Percentiles rank a stretch among this genome's conserved stretches.
Evolutionary conservation across 2,113 vertebrate genomes (phyloP).

Genomic region (Probosciger aterrimus): DNA sequence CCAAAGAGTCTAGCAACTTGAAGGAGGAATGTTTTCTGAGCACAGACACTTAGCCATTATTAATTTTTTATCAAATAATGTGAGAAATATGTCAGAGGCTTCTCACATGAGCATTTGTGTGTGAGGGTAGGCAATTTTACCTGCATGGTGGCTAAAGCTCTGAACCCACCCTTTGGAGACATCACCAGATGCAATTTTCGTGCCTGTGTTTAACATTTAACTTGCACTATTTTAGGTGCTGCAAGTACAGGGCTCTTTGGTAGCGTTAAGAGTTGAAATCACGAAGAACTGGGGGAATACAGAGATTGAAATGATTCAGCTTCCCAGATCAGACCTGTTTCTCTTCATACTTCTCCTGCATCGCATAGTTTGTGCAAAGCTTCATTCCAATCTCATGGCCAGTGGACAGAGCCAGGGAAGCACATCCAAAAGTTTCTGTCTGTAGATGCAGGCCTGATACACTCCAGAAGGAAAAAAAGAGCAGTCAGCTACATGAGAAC

Average conservation of each 20-base stretch:
- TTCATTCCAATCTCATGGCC: background rate
- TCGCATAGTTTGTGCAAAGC: background rate
- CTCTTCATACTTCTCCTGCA: background rate
- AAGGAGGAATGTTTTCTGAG: background rate
- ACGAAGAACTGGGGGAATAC: background rate
- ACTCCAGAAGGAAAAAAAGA: conserved; percentile 57
- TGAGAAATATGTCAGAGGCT: background rate
- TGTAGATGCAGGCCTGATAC: conserved; percentile 11
- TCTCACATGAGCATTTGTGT: background rate
- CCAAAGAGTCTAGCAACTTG: background rate
- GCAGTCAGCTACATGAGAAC: conserved; percentile 67
- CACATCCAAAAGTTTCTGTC: background rate
- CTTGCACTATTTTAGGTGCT: background rate
- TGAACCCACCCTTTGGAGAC: background rate
- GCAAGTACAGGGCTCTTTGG: background rate
- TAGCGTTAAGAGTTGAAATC: background rate
- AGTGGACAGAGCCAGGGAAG: background rate
- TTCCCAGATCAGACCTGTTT: background rate
- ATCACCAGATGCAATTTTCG: background rate
- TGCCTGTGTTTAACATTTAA: background rate
- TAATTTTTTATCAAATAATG: background rate
- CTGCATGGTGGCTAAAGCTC: background rate
- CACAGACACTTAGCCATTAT: background rate
- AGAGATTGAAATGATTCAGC: background rate
- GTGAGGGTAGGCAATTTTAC: background rate